phyloP scores from a whole-genome alignment of 2,888 invertebrate genomes.

The Xestia c-nigrum region DNA sequence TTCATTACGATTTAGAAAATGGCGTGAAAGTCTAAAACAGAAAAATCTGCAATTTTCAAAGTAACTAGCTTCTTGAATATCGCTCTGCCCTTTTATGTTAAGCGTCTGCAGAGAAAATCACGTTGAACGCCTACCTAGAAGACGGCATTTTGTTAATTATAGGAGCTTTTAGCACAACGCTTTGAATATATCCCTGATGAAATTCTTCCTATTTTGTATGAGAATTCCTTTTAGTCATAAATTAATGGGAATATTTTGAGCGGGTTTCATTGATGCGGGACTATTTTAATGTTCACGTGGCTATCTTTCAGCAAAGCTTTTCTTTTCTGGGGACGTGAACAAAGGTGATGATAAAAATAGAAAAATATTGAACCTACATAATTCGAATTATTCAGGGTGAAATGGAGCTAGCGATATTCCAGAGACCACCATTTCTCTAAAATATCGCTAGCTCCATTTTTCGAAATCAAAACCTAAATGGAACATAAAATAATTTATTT shows the following conservation, averaged over 20 bases:
- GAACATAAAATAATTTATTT: too few species aligned
- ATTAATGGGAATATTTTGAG: constrained; percentile 33
- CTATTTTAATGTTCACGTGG: not conserved
- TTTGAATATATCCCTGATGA: constrained; percentile 35
- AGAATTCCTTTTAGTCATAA: constrained; percentile 24
- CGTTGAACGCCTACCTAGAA: constrained; percentile 51
- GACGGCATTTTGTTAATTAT: constrained; percentile 63
- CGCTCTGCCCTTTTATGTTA: constrained; percentile 27
- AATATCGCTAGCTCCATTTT: too few species aligned
- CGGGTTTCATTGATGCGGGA: not conserved
- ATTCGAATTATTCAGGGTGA: too few species aligned
- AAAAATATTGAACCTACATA: too few species aligned
- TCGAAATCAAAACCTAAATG: too few species aligned
- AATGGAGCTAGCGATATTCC: too few species aligned
- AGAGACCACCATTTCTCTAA: too few species aligned
- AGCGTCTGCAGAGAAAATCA: constrained; percentile 29
- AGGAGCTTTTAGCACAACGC: constrained; percentile 46
- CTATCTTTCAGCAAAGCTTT: not conserved
- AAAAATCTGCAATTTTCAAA: not conserved
- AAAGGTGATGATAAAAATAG: not conserved
- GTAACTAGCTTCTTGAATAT: not conserved
- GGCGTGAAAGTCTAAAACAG: too few species aligned
- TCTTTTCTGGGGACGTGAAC: not conserved
- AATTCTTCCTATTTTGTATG: constrained; percentile 42
- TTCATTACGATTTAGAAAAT: too few species aligned